These are phyloP conservation scores for Eupithecia inturbata DNA, from an alignment of 2,888 invertebrate genomes.

Conservation along the genomic window DNA sequence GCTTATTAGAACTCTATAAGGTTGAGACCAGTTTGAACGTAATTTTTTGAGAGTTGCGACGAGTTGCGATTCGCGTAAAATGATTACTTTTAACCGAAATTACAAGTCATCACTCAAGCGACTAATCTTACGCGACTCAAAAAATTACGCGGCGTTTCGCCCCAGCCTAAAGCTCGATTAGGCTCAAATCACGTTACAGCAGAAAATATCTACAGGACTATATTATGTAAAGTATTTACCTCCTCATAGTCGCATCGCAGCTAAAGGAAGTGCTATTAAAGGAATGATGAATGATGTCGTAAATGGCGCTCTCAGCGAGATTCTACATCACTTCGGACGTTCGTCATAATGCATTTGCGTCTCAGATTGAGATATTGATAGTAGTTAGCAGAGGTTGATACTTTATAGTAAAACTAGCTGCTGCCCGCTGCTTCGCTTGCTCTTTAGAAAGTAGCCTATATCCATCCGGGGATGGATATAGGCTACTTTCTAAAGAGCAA, in stretches of 20 bases:
- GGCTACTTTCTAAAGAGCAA: too few relatives aligned
- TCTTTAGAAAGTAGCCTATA: too few relatives aligned
- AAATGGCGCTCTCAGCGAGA: constrained; percentile 18
- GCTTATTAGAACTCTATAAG: not conserved
- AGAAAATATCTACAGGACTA: not conserved
- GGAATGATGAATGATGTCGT: constrained; percentile 26
- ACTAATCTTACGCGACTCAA: not conserved
- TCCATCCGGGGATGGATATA: too few relatives aligned
- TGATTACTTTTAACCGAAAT: not conserved
- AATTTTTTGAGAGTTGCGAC: too few relatives aligned
- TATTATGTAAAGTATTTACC: too few relatives aligned
- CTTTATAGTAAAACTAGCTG: too few relatives aligned
- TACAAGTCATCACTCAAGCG: not conserved
- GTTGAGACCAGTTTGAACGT: not conserved
- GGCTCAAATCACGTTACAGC: not conserved
- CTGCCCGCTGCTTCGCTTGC: too few relatives aligned
- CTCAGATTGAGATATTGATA: not conserved
- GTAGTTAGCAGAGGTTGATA: not conserved
- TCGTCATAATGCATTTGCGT: constrained; percentile 4
- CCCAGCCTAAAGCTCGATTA: not conserved
- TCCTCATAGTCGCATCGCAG: not conserved
- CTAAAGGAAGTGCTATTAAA: constrained; percentile 22
- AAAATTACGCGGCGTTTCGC: not conserved
- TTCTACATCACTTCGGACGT: constrained; percentile 10
- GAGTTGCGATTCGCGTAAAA: too few relatives aligned